These are phyloP conservation scores for Amitus sp. DNA, from an alignment of 2,888 invertebrate species.

Conservation along the genomic window DNA sequence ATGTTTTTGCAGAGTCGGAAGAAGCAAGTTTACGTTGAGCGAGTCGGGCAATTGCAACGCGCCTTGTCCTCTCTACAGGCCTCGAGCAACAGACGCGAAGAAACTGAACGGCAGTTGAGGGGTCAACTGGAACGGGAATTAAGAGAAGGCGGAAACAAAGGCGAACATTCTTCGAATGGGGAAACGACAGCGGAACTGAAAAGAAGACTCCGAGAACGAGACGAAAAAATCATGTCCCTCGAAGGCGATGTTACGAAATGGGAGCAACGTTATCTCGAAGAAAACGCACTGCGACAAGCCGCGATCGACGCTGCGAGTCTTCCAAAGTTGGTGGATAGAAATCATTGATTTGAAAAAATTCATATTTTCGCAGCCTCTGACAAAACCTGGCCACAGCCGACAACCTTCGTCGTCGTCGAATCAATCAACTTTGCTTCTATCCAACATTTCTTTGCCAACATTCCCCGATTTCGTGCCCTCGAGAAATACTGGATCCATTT, in stretches of 20 bases:
- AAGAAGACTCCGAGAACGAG: constrained; percentile 74
- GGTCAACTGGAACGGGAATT: constrained; percentile 88
- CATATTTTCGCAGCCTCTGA: too few relatives aligned
- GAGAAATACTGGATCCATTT: constrained; percentile 71
- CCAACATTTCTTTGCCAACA: constrained; percentile 69
- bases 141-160: constrained; percentile 66
- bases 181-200: constrained; percentile 73
- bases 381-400: constrained; percentile 58
- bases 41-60: constrained; percentile 84
- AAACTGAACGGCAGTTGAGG: constrained; percentile 84
- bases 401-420: constrained; percentile 62
- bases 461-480: constrained; percentile 70
- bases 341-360: too few relatives aligned
- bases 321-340: constrained; percentile 62
- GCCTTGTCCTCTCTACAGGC: constrained; percentile 83
- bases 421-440: constrained; percentile 66
- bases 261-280: constrained; percentile 87
- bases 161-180: constrained; percentile 66
- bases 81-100: constrained; percentile 86
- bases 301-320: constrained; percentile 80
- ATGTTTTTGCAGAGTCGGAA: constrained; percentile 69
- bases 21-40: constrained; percentile 85
- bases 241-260: constrained; percentile 86
- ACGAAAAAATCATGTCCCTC: constrained; percentile 77
- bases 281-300: constrained; percentile 81